A percentile compares a stretch with the other conserved stretches of the same genome.
Evolutionary conservation across 2,113 vertebrate species (phyloP).

Genomic region (Percopsis transmontana): DNA sequence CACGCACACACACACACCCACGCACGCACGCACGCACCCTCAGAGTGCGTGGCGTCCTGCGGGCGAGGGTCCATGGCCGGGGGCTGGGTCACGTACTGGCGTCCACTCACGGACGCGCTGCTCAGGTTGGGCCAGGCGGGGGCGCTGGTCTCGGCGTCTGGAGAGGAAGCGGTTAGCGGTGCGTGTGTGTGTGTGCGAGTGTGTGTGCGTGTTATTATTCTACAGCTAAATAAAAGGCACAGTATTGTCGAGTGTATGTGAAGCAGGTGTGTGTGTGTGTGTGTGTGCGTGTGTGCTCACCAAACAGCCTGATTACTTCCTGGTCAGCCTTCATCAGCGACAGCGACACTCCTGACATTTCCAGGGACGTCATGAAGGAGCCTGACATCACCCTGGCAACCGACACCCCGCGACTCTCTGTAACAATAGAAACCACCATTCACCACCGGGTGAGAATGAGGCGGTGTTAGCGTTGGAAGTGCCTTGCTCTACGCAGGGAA

Average conservation of each 20-base stretch:
- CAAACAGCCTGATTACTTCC: slow-evolving; percentile 82
- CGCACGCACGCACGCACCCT: slow-evolving; percentile 54
- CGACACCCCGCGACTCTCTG: slow-evolving; percentile 80
- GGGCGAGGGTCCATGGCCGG: slow-evolving; percentile 20
- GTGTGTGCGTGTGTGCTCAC: slow-evolving; percentile 65
- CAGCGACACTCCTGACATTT: slow-evolving; percentile 93
- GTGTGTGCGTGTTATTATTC: slow-evolving; percentile 27
- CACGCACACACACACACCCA: too few species aligned
- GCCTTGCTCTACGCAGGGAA: too few species aligned
- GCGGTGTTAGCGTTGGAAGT: neutral
- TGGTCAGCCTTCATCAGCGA: slow-evolving; percentile 82
- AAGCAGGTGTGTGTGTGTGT: neutral
- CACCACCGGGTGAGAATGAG: neutral
- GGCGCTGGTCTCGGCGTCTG: slow-evolving; percentile 86
- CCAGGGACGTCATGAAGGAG: slow-evolving; percentile 92
- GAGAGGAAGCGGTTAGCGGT: neutral
- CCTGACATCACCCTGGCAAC: slow-evolving; percentile 85
- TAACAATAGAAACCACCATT: neutral
- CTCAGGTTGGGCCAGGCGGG: slow-evolving; percentile 85
- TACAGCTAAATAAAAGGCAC: neutral
- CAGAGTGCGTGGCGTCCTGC: slow-evolving; percentile 16
- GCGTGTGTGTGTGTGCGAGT: neutral
- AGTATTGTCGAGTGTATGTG: neutral
- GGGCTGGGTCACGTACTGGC: slow-evolving; percentile 54
- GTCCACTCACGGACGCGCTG: slow-evolving; percentile 57